A percentile compares a stretch with the other conserved stretches of the same genome.
Conservation (phyloP, 2,797 vertebrate species). For the Clarias platycephalus region DNA sequence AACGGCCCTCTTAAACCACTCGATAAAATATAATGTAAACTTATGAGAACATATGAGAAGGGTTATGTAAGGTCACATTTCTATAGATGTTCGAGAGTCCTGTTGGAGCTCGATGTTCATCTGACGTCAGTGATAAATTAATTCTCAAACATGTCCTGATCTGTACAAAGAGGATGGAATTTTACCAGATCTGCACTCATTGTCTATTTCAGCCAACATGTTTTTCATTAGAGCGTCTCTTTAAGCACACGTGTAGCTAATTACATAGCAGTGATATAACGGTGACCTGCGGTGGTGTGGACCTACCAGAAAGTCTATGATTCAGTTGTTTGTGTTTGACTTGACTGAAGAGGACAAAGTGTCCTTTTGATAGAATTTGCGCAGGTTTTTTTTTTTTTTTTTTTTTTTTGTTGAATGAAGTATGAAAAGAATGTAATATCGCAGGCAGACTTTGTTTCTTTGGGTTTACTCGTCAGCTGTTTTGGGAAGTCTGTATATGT, state of each 20-base stretch:
- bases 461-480: neutral
- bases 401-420: neutral
- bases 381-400: no score
- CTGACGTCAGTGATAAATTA: neutral
- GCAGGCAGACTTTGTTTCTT: neutral
- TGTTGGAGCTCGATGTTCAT: neutral
- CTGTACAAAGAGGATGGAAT: slow-evolving; percentile 8
- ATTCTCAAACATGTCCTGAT: slow-evolving; percentile 25
- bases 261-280: slow-evolving; percentile 34
- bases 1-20: neutral
- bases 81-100: neutral
- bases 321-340: slow-evolving; percentile 46
- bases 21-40: neutral
- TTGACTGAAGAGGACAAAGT: slow-evolving; percentile 3
- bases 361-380: neutral
- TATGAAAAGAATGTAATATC: neutral
- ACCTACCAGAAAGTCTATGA: slow-evolving; percentile 26
- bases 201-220: slow-evolving; percentile 9
- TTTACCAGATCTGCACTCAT: slow-evolving; percentile 4
- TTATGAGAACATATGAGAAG: neutral
- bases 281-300: slow-evolving; percentile 32
- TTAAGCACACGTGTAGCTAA: slow-evolving; percentile 37
- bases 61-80: neutral
- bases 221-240: slow-evolving; percentile 26
- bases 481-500: neutral